Conservation (phyloP, 2,797 vertebrate species). For the Odontamblyopus lacepedii region DNA sequence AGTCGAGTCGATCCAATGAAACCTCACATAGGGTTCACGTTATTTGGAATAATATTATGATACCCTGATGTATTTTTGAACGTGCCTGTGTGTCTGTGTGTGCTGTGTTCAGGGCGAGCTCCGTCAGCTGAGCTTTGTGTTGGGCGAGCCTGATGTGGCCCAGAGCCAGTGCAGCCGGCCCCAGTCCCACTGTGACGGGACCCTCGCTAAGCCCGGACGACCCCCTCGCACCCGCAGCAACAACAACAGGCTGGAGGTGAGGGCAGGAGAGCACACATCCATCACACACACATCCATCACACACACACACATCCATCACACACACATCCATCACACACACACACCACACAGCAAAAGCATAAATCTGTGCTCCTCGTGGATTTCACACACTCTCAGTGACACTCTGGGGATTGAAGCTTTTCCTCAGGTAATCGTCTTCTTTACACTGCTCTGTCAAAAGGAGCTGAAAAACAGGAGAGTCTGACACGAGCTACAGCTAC, state of each 20-base stretch:
- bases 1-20: background rate
- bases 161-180: conserved; percentile 73
- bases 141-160: conserved; percentile 81
- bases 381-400: background rate
- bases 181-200: conserved; percentile 55
- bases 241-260: conserved; percentile 57
- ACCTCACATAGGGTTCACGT: background rate
- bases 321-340: background rate
- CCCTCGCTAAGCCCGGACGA: conserved; percentile 51
- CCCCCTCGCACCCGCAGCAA: conserved; percentile 41
- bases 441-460: no score
- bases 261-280: background rate
- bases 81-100: background rate
- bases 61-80: background rate
- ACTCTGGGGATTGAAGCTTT: background rate
- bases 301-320: no score
- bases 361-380: background rate
- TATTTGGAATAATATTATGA: background rate
- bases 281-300: no score
- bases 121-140: conserved; percentile 82
- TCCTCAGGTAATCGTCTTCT: background rate
- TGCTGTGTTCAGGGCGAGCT: conserved; percentile 77
- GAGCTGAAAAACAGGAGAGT: background rate
- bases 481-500: background rate
- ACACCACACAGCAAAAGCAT: background rate